Base-by-base conservation (phyloP, 2,113 vertebrate genomes). In the Agelaius phoeniceus region DNA sequence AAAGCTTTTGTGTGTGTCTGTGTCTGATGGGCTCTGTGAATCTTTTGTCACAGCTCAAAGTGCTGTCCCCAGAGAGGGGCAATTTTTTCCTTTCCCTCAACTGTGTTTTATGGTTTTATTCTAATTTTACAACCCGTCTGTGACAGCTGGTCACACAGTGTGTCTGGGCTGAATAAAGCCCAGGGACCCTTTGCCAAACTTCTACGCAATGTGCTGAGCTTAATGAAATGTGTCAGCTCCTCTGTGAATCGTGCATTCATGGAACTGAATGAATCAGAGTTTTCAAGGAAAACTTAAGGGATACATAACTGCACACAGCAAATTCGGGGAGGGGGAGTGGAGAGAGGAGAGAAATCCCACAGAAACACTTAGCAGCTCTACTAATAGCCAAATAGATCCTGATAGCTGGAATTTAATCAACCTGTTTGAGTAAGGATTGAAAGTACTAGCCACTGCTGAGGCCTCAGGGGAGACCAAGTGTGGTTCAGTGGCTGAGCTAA, bases 161-260 rank as follows among this genome's bases (percentile, higher is more conserved):
- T 93, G 94, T 94, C 95, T 97, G 95, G 66, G 76, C 66, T 95
- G 88, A 96, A 96, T 92, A 97, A 96, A 96, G 76, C 83, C 82
- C 68, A 63, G 49, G 57, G 37, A 91, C 35, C 69, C 66, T 94
- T 87, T 95, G 96, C 94, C 96, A 97, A 96, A 79, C 69, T 65
- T 94, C 90, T 90, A 71, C 6, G 54, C 90, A 94, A 93, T 89
- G 77, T 80, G 92, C 76, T 86, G 94, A 96, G 88, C 86, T 72
- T 96, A 96, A 96, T 97, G 96, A 95, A 95, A 95, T 68, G 90
- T 95, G 96, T 96, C 93, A 92, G 93, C 92, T 95, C 84, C 58
- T 10, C 92, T 82, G 77, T 92, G 90, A 89, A 84, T 90, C 13
- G n/a, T 48, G 86, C 74, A 91, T 92, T 95, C 94, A 96, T 27